Evolutionary conservation across 23 tunicate genomes (phyloP).

Genomic region (Ciona savignyi): DNA sequence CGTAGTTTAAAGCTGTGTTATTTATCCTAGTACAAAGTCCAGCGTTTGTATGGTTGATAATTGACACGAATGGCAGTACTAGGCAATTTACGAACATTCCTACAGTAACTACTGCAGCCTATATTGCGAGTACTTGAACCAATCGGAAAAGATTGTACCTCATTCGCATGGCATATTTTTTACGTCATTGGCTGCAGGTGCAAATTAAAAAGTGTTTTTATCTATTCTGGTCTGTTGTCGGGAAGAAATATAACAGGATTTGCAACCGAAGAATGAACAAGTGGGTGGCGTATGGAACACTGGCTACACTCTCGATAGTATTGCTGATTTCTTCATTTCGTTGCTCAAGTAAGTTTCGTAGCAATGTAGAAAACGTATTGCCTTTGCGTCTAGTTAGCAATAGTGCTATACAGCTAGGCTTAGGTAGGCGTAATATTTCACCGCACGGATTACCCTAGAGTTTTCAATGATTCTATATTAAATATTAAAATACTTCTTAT

Average conservation of each 20-base stretch:
- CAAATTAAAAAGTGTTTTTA: slow-evolving; percentile 23
- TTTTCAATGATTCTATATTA: too few relatives aligned
- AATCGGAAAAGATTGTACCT: not conserved
- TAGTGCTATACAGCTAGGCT: too few relatives aligned
- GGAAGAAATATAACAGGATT: not conserved
- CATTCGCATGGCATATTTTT: slow-evolving; percentile 48
- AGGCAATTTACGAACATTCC: too few relatives aligned
- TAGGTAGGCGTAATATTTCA: too few relatives aligned
- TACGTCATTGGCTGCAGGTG: slow-evolving; percentile 35
- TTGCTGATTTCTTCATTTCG: slow-evolving; percentile 28
- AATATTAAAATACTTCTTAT: too few relatives aligned
- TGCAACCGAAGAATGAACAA: slow-evolving; percentile 65
- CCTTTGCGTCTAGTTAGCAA: too few relatives aligned
- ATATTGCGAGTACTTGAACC: not conserved
- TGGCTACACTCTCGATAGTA: slow-evolving; percentile 27
- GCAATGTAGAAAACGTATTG: too few relatives aligned
- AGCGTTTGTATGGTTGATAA: too few relatives aligned
- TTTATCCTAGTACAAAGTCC: too few relatives aligned
- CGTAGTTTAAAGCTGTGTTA: too few relatives aligned
- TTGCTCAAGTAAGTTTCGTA: slow-evolving; percentile 47
- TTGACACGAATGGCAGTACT: not conserved
- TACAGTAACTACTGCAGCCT: not conserved
- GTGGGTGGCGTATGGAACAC: slow-evolving; percentile 32
- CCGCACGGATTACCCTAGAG: too few relatives aligned
- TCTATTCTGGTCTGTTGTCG: not conserved